Base-by-base conservation (phyloP, 2,113 vertebrate species). In the Polypterus senegalus region DNA sequence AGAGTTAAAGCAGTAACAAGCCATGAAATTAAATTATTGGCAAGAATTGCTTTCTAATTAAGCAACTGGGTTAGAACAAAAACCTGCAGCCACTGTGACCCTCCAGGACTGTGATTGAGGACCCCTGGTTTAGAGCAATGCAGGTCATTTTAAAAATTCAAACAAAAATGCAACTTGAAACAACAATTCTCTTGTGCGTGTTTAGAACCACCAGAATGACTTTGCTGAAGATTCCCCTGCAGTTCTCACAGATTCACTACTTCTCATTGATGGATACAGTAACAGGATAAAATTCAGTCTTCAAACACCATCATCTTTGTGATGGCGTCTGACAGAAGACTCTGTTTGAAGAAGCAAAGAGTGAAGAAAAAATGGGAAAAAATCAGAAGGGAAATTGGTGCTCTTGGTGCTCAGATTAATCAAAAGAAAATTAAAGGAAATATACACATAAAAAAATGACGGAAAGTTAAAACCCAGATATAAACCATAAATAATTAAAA, bases 291-390 rank as follows among this genome's bases (percentile, higher is more conserved):
- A 55, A 47, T 63, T 63, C 58, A 65, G 63, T 63, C 62, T 64
- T 48, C 72, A 58, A 69, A 61, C 56, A 54, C 65, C 56, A 56
- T 66, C 64, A 68, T 58, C 58, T 58, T 66, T 54, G 60, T 6
- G 54, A 70, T 62, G 62, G 63, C 47, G 0, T 54, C 66, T 67
- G 70, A 72, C 60, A 49, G 68, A 53, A 60, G 66, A 65, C 73
- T 71, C 74, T 71, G 66, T 62, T 67, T 61, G 66, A 63, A 63
- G 57, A 59, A 70, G 64, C 60, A 63, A 72, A 70, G 72, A 70
- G 65, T 54, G 57, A 67, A 69, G 67, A 43, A 67, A 69, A 59
- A 67, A 63, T 46, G 51, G 69, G 65, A 62, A 72, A 65, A 54
- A 57, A 66, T 56, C 64, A 56, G 62, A 73, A 67, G 44, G 55